Evolutionary conservation across 2,888 invertebrate species (phyloP).

Genomic region (Ochlodes sylvanus): DNA sequence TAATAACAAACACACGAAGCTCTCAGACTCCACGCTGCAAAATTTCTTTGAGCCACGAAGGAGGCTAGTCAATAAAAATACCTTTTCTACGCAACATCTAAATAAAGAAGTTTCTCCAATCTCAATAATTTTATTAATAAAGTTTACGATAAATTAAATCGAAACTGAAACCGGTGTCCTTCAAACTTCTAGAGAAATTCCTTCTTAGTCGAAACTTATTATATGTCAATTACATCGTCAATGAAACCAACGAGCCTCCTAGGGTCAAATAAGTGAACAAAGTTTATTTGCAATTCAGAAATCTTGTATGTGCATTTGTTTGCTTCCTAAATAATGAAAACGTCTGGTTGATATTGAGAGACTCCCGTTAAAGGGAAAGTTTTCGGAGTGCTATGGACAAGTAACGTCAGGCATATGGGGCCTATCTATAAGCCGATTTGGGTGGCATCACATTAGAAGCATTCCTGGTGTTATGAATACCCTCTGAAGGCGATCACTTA

Average conservation of each 20-base stretch:
- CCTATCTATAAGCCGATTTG: neutral
- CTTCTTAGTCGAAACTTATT: conserved; percentile 2
- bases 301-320: neutral
- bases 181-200: neutral
- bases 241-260: neutral
- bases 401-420: too few relatives aligned
- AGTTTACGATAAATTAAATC: neutral
- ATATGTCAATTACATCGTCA: neutral
- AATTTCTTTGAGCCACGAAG: neutral
- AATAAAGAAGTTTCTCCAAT: neutral
- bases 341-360: too few relatives aligned
- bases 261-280: conserved; percentile 3
- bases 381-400: too few relatives aligned
- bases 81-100: neutral
- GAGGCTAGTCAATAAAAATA: neutral
- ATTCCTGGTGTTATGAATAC: neutral
- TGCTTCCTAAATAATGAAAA: neutral
- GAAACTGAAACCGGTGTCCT: neutral
- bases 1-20: neutral
- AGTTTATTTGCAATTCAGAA: neutral
- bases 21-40: neutral
- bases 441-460: neutral
- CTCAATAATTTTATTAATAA: neutral
- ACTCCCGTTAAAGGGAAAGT: too few relatives aligned
- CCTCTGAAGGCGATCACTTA: neutral